Percentiles rank a stretch among this genome's conserved stretches.
Evolutionary conservation across 2,113 vertebrate genomes (phyloP).

Genomic region (Gnathonemus longibarbis): DNA sequence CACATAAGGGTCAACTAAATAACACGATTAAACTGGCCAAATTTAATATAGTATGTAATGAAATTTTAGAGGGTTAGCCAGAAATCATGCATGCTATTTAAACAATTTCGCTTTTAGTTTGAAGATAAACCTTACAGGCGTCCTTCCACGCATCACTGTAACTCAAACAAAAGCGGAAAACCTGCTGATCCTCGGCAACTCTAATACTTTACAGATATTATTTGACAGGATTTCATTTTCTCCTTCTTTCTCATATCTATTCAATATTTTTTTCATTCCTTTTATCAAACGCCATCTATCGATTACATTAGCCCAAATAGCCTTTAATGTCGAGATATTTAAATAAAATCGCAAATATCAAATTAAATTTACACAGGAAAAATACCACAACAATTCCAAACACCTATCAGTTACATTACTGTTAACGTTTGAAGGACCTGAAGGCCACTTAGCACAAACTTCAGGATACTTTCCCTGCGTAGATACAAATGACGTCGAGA

Average conservation of each 20-base stretch:
- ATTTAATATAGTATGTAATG: neutral
- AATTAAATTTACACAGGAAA: neutral
- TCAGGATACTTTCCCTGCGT: neutral
- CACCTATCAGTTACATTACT: neutral
- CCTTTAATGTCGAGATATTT: neutral
- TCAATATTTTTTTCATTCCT: neutral
- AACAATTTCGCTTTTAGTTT: conserved; percentile 14
- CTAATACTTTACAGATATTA: neutral
- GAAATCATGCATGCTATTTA: neutral
- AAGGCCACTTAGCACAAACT: neutral
- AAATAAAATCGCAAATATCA: neutral
- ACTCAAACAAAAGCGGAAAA: neutral
- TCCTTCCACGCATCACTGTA: neutral
- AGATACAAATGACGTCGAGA: neutral
- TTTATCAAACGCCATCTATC: neutral
- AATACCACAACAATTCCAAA: neutral
- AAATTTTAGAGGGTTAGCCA: neutral
- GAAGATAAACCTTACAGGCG: neutral
- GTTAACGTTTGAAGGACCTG: neutral
- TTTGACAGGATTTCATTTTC: neutral
- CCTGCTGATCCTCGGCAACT: neutral
- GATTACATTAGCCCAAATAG: neutral
- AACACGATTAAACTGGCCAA: neutral
- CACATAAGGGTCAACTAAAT: neutral
- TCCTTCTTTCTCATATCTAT: neutral